These are phyloP conservation scores for Zaprionus ornatus DNA, from an alignment of 1,140 invertebrate genomes.

Conservation along the genomic window DNA sequence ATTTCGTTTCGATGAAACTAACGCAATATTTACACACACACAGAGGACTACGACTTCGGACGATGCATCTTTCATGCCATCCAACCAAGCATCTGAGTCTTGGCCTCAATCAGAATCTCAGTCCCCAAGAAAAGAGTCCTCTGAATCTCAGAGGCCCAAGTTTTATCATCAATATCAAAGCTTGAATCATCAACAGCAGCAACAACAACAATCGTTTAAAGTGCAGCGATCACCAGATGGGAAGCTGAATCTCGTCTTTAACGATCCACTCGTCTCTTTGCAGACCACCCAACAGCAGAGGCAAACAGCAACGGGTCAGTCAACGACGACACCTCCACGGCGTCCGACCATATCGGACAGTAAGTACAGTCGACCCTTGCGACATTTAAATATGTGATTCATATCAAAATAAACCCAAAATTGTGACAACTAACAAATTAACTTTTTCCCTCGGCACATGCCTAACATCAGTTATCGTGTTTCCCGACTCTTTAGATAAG, in stretches of 20 bases:
- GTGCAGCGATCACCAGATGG: constrained; percentile 81
- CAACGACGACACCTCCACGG: constrained; percentile 17
- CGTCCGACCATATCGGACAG: constrained; percentile 43
- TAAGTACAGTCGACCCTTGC: constrained; percentile 47
- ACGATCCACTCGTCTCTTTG: constrained; percentile 73
- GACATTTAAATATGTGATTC: background rate
- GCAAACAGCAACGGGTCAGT: background rate
- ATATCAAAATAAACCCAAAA: background rate
- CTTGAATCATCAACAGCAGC: constrained; percentile 57
- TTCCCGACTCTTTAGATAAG: constrained; percentile 52
- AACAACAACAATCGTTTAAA: constrained; percentile 67
- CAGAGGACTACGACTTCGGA: constrained; percentile 66
- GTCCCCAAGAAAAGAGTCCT: constrained; percentile 14
- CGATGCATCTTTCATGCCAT: constrained; percentile 71
- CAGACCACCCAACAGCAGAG: constrained; percentile 46
- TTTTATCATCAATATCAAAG: constrained; percentile 74
- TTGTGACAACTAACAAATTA: constrained; percentile 64
- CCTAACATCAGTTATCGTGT: constrained; percentile 73
- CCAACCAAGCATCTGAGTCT: constrained; percentile 37
- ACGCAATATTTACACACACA: constrained; percentile 68
- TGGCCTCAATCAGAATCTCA: constrained; percentile 20
- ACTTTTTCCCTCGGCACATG: constrained; percentile 60
- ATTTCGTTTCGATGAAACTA: constrained; percentile 42
- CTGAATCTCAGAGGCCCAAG: constrained; percentile 40
- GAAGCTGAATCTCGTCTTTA: constrained; percentile 82